Percentiles rank a stretch among this genome's conserved stretches.
These are phyloP conservation scores for Pelecanoides urinatrix DNA, from an alignment of 2,113 vertebrate genomes.

Conservation along the genomic window DNA sequence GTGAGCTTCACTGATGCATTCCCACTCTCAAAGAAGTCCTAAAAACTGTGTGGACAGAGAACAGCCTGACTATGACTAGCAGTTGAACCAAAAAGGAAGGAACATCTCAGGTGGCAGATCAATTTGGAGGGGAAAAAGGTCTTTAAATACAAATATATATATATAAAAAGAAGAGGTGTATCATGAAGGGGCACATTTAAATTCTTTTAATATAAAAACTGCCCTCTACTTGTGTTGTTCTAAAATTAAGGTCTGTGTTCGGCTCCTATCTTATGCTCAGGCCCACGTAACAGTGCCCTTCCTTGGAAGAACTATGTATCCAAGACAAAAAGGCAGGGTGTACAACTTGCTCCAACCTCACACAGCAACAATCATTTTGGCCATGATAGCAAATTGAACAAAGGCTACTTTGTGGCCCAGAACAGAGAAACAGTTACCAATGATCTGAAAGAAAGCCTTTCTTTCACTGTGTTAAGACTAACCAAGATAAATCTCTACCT, in stretches of 20 bases:
- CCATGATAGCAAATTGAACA: neutral
- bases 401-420: neutral
- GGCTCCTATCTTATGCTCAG: neutral
- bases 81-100: neutral
- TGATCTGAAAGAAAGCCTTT: neutral
- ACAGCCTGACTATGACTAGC: neutral
- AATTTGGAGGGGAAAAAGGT: neutral
- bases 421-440: neutral
- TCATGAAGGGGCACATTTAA: neutral
- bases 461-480: neutral
- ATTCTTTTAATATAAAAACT: neutral
- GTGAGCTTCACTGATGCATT: neutral
- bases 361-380: neutral
- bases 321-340: neutral
- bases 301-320: neutral
- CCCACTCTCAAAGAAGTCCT: neutral
- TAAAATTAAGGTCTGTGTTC: neutral
- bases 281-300: neutral
- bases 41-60: neutral
- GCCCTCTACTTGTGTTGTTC: neutral
- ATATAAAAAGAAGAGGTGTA: neutral
- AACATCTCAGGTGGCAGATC: neutral
- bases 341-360: neutral
- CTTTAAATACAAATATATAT: neutral
- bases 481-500: neutral